Evolutionary conservation across 2,113 vertebrate species (phyloP).

Genomic region (Anoura caudifer): DNA sequence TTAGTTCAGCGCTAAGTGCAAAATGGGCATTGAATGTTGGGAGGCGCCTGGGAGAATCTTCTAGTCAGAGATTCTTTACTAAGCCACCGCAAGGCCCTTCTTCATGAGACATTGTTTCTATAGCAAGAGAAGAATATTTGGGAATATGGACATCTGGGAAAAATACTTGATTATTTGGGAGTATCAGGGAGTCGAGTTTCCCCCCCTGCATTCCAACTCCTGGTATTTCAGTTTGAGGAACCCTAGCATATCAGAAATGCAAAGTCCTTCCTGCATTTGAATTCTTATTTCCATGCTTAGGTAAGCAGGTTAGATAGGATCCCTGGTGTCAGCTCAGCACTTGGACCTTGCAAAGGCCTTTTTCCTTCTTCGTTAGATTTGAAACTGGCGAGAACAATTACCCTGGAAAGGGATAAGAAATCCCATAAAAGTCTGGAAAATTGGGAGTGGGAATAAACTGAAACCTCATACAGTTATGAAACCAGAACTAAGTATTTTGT

Average conservation of each 20-base stretch:
- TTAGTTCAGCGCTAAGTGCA: neutral
- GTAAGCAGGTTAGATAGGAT: neutral
- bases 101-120: neutral
- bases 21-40: neutral
- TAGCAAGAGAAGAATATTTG: neutral
- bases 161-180: neutral
- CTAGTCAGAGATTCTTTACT: neutral
- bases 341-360: neutral
- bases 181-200: neutral
- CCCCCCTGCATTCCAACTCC: neutral
- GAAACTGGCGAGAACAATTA: neutral
- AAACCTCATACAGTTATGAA: slow-evolving; percentile 42
- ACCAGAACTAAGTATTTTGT: neutral
- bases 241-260: neutral
- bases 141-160: neutral
- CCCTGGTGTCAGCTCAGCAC: neutral
- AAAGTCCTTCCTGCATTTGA: neutral
- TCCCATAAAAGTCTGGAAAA: slow-evolving; percentile 9
- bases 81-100: neutral
- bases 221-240: neutral
- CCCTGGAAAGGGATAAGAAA: neutral
- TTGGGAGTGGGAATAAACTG: neutral
- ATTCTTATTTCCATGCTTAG: neutral
- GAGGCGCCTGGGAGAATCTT: neutral
- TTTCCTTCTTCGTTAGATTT: slow-evolving; percentile 25